phyloP scores from a whole-genome alignment of 2,113 vertebrate genomes.

The Xenopus tropicalis region UCB_Xtro_10.0 CM004445.2:124192001-124192500 shows the following conservation, averaged over 20 bases:
- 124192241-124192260: conserved; percentile 40
- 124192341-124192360: too few species aligned
- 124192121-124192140: conserved; percentile 46
- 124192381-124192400: not conserved
- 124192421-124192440: too few species aligned
- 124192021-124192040: conserved; percentile 6
- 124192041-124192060: conserved; percentile 38
- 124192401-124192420: too few species aligned
- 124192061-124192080: conserved; percentile 30
- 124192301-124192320: conserved; percentile 26
- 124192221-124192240: conserved; percentile 43
- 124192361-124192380: not conserved
- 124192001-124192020: conserved; percentile 32
- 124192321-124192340: not conserved
- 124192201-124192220: conserved; percentile 38
- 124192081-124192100: conserved; percentile 39
- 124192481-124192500: too few species aligned
- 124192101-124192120: conserved; percentile 44
- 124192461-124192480: too few species aligned
- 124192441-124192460: too few species aligned
- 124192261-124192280: conserved; percentile 40
- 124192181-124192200: conserved; percentile 44
- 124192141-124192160: conserved; percentile 37
- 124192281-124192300: conserved; percentile 41
- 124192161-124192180: conserved; percentile 28